Percentiles rank a stretch among this genome's conserved stretches.
Conservation (phyloP, 2,888 invertebrate genomes). For the Phania funesta region DNA sequence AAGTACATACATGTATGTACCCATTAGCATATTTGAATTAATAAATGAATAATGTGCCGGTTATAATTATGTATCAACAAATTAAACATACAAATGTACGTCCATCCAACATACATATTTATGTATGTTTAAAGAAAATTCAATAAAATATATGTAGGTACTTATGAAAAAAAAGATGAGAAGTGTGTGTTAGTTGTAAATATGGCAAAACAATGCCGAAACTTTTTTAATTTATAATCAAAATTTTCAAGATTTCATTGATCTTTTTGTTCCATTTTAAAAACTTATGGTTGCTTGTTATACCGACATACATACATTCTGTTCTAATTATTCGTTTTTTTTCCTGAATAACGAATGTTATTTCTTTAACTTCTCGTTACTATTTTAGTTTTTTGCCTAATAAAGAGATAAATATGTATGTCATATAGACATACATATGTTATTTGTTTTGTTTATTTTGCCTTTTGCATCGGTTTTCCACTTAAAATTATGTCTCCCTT, state of each 20-base stretch:
- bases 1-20: background rate
- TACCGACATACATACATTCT: background rate
- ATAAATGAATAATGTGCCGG: conserved; percentile 29
- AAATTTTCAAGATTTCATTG: background rate
- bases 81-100: background rate
- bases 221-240: no score
- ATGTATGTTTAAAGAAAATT: no score
- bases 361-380: background rate
- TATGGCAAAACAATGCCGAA: no score
- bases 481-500: no score
- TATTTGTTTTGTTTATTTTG: background rate
- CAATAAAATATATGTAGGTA: background rate
- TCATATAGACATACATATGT: background rate
- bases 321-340: background rate
- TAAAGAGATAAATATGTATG: background rate
- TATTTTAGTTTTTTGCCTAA: background rate
- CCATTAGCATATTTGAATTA: background rate
- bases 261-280: no score
- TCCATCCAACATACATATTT: no score
- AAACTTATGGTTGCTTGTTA: background rate
- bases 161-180: no score
- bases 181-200: no score
- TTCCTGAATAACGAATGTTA: background rate
- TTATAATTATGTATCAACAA: background rate
- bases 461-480: no score